These are phyloP conservation scores for Agriopis aurantiaria DNA, from an alignment of 2,888 invertebrate species.

Conservation along the genomic window DNA sequence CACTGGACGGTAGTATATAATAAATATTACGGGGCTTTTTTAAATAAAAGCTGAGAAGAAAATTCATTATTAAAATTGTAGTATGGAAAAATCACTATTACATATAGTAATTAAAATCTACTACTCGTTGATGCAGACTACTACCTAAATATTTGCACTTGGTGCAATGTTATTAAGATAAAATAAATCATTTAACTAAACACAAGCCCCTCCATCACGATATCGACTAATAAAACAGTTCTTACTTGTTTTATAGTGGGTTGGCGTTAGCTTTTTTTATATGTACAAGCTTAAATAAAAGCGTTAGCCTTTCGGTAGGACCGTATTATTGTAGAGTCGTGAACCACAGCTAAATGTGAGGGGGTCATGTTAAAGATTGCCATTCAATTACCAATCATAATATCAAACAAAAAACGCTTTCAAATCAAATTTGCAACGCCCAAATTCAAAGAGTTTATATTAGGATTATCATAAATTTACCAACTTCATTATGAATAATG, in stretches of 20 bases:
- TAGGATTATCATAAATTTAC: conserved; percentile 41
- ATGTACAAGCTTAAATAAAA: conserved; percentile 26
- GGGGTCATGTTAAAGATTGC: conserved; percentile 28
- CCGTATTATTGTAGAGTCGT: conserved; percentile 14
- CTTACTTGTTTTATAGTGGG: conserved; percentile 40
- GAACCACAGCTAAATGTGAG: conserved; percentile 1
- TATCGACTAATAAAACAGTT: conserved; percentile 63
- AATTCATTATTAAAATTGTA: conserved; percentile 57
- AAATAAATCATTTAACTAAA: conserved; percentile 69
- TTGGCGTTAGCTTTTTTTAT: conserved; percentile 24
- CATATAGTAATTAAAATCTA: conserved; percentile 58
- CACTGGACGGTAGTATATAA: conserved; percentile 84
- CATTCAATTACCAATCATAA: conserved; percentile 47
- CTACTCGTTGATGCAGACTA: conserved; percentile 76
- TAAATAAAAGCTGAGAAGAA: conserved; percentile 60
- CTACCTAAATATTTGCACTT: conserved; percentile 76
- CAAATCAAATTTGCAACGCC: conserved; percentile 78
- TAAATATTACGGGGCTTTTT: conserved; percentile 67
- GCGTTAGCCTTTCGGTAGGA: conserved; percentile 22
- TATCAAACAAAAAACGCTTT: conserved; percentile 68
- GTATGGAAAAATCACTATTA: conserved; percentile 58
- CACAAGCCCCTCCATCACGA: conserved; percentile 75
- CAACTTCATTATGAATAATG: conserved; percentile 68
- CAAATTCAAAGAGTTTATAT: conserved; percentile 59
- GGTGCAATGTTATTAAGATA: conserved; percentile 74